Percentiles rank a stretch among this genome's conserved stretches.
Evolutionary conservation across 2,113 vertebrate genomes (phyloP).

Genomic region (Myrmophylax atrothorax): DNA sequence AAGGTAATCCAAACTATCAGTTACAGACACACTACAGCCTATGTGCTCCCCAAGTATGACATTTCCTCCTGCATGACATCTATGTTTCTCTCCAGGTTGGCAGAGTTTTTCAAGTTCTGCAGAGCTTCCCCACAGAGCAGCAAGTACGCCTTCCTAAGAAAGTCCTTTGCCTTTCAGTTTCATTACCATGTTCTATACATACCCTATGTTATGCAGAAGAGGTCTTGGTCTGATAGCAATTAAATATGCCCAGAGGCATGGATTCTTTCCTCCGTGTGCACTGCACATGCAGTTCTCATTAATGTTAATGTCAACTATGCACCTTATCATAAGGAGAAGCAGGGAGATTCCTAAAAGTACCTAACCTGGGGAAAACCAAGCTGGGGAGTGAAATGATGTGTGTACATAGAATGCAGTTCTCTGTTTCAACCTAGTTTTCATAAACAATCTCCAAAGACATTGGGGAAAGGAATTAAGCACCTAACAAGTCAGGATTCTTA

Average conservation of each 20-base stretch:
- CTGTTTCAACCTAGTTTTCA: neutral
- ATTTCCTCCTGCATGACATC: neutral
- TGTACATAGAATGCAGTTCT: neutral
- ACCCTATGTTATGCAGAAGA: neutral
- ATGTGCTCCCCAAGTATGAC: neutral
- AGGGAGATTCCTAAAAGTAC: neutral
- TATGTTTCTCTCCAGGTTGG: neutral
- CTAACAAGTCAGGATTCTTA: neutral
- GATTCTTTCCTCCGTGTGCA: neutral
- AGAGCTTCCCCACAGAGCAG: neutral
- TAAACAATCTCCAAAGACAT: neutral
- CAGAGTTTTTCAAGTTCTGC: neutral
- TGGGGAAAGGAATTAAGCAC: neutral
- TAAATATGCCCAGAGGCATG: conserved; percentile 31
- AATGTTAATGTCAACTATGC: neutral
- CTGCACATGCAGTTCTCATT: neutral
- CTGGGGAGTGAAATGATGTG: neutral
- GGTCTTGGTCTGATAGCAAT: conserved; percentile 14
- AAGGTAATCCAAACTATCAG: conserved; percentile 18
- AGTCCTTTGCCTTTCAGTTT: neutral
- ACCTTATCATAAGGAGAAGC: neutral
- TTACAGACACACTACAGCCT: neutral
- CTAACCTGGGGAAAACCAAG: neutral
- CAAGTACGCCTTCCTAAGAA: neutral
- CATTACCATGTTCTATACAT: neutral